Evolutionary conservation across 2,113 vertebrate species (phyloP).

Genomic region (Pogona vitticeps): DNA sequence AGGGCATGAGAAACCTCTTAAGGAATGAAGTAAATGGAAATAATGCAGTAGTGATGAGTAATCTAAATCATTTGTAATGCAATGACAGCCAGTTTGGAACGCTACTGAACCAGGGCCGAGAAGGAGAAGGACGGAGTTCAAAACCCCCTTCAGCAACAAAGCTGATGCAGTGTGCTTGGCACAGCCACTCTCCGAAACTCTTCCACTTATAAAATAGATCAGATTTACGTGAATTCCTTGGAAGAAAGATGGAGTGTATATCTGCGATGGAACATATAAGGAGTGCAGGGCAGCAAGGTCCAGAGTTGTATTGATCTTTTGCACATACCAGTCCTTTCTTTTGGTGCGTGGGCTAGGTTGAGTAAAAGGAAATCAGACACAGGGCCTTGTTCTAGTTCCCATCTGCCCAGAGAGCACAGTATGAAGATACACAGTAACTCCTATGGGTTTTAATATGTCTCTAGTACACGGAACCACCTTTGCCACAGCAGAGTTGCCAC

Average conservation of each 20-base stretch:
- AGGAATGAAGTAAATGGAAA: not conserved
- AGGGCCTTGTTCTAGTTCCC: not conserved
- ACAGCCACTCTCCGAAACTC: too few species aligned
- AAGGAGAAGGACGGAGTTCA: not conserved
- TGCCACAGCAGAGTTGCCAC: not conserved
- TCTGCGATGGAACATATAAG: not conserved
- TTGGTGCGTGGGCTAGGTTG: not conserved
- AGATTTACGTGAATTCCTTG: not conserved
- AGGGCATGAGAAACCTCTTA: not conserved
- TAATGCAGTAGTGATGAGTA: not conserved
- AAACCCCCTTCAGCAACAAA: not conserved
- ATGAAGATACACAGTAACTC: not conserved
- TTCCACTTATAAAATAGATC: too few species aligned
- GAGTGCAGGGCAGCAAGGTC: not conserved
- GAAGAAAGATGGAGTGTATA: not conserved
- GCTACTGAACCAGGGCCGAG: not conserved
- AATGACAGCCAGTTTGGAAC: not conserved
- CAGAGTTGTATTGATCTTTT: not conserved
- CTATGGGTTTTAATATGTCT: not conserved
- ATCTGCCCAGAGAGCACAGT: not conserved
- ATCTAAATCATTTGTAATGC: not conserved
- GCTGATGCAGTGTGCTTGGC: not conserved
- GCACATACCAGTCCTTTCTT: not conserved
- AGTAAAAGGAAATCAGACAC: not conserved
- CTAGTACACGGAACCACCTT: not conserved